These are phyloP conservation scores for Drosophila athabasca DNA, from an alignment of 1,140 invertebrate species.

Conservation along the genomic window DNA sequence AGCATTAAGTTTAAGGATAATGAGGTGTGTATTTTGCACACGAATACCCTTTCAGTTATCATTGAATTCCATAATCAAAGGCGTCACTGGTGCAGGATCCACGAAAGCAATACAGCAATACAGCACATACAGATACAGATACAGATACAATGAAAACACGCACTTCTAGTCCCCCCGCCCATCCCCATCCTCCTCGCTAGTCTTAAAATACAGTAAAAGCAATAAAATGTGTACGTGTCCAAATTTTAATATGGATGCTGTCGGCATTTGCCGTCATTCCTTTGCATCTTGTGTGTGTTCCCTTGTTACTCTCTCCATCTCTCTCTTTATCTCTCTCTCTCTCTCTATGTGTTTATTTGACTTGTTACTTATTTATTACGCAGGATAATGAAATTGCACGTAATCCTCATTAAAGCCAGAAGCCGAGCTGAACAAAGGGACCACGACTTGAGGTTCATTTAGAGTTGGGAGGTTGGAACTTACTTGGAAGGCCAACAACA, in stretches of 20 bases:
- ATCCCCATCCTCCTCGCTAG: background rate
- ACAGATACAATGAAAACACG: slow-evolving; percentile 10
- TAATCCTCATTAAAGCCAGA: slow-evolving; percentile 63
- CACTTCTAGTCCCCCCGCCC: slow-evolving; percentile 9
- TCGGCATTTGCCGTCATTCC: slow-evolving; percentile 51
- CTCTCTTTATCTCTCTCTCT: background rate
- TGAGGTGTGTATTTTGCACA: too few relatives aligned
- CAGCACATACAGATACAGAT: slow-evolving; percentile 2
- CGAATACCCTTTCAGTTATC: too few relatives aligned
- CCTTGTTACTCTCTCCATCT: background rate
- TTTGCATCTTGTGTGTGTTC: slow-evolving; percentile 9
- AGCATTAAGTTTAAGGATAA: too few relatives aligned
- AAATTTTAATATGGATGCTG: slow-evolving; percentile 72
- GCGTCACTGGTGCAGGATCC: too few relatives aligned
- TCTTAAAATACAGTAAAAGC: slow-evolving; percentile 40
- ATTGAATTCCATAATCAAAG: too few relatives aligned
- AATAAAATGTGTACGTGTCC: slow-evolving; percentile 76
- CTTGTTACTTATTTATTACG: slow-evolving; percentile 74
- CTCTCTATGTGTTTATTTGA: slow-evolving; percentile 60
- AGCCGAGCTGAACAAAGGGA: slow-evolving; percentile 14
- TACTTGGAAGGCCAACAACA: slow-evolving; percentile 21
- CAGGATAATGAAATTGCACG: slow-evolving; percentile 70
- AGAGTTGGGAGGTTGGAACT: slow-evolving; percentile 1
- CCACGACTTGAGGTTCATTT: slow-evolving; percentile 10
- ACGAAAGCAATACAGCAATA: too few relatives aligned